Evolutionary conservation across 2,113 vertebrate species (phyloP).

Genomic region (Hystrix cristata): DNA sequence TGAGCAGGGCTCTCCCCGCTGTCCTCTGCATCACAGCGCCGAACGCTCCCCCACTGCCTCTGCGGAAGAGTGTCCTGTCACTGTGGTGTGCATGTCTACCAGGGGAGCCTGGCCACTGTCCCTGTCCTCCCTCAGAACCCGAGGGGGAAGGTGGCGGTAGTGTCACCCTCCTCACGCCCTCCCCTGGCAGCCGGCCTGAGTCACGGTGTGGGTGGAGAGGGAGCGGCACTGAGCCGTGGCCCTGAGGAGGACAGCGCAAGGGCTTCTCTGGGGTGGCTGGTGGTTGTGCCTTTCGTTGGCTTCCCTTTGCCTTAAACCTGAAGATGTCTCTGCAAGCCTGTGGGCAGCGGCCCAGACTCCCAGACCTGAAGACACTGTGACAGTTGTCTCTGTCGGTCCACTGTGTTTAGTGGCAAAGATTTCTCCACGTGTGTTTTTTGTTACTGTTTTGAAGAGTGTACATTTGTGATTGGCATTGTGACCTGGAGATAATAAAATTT

Average conservation of each 20-base stretch:
- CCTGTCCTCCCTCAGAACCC: constrained; percentile 39
- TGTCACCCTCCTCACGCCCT: constrained; percentile 46
- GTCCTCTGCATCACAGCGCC: not conserved
- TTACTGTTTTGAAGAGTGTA: constrained; percentile 83
- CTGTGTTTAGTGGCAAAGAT: constrained; percentile 78
- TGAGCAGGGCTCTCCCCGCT: constrained; percentile 34
- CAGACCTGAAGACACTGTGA: constrained; percentile 87
- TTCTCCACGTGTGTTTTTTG: constrained; percentile 69
- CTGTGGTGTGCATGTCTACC: constrained; percentile 18
- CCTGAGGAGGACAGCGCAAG: constrained; percentile 45
- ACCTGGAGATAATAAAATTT: constrained; percentile 78
- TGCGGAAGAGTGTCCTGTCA: constrained; percentile 34
- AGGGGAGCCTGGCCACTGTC: constrained; percentile 54
- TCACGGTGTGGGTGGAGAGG: constrained; percentile 7
- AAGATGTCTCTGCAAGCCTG: constrained; percentile 69
- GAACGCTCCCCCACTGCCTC: constrained; percentile 26
- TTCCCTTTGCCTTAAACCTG: constrained; percentile 89
- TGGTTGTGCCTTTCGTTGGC: constrained; percentile 79
- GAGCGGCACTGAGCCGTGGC: constrained; percentile 15
- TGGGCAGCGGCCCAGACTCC: constrained; percentile 74
- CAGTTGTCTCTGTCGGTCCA: constrained; percentile 81
- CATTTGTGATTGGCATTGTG: constrained; percentile 81
- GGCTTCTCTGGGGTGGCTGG: constrained; percentile 48
- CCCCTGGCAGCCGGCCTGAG: constrained; percentile 60
- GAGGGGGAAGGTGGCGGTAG: constrained; percentile 36